These are phyloP conservation scores for Atlantisia rogersi DNA, from an alignment of 2,113 vertebrate species.

Conservation along the genomic window DNA sequence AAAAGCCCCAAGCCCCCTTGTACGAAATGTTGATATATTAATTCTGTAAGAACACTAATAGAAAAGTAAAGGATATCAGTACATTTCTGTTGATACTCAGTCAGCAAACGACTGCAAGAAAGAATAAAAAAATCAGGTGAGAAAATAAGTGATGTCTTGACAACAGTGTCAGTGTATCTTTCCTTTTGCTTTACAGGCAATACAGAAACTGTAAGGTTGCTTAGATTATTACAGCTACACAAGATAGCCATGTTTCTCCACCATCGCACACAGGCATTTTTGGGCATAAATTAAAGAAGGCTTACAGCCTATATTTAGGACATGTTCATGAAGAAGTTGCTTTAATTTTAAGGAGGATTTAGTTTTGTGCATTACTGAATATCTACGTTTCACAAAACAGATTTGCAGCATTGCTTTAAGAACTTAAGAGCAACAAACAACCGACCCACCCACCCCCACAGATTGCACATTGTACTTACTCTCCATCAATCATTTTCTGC, in stretches of 20 bases:
- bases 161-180: not conserved
- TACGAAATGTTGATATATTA: not conserved
- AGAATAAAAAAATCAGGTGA: not conserved
- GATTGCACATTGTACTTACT: slow-evolving; percentile 81
- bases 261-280: not conserved
- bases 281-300: not conserved
- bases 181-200: not conserved
- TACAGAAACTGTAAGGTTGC: not conserved
- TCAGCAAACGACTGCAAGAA: slow-evolving; percentile 80
- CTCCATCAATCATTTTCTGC: slow-evolving; percentile 89
- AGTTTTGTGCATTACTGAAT: accelerated
- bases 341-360: not conserved
- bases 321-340: not conserved
- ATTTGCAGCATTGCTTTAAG: not conserved
- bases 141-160: not conserved
- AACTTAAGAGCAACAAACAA: not conserved
- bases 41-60: not conserved
- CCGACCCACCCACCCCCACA: not conserved
- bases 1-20: not conserved
- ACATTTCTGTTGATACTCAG: slow-evolving; percentile 88
- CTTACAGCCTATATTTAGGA: not conserved
- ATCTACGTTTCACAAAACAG: not conserved
- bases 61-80: slow-evolving; percentile 87
- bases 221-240: not conserved
- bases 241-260: not conserved